These are phyloP conservation scores for Cryptocephalus moraei DNA, from an alignment of 2,888 invertebrate species.

Conservation along the genomic window DNA sequence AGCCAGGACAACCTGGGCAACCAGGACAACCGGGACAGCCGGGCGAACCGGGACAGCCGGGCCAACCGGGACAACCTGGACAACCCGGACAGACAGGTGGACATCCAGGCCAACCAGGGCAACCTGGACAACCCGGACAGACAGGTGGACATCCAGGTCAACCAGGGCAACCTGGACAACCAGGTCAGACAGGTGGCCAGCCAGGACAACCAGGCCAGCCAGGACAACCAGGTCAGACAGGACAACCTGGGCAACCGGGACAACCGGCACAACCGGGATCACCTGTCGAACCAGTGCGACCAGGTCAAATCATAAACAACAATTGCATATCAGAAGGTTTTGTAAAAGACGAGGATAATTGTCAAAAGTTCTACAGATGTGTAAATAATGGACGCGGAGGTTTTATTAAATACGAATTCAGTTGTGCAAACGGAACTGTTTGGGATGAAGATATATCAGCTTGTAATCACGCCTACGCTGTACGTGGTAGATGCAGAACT, in stretches of 20 bases:
- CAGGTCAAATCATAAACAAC: background rate
- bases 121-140: slow-evolving; percentile 4
- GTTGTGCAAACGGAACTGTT: slow-evolving; percentile 64
- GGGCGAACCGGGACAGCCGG: too few species aligned
- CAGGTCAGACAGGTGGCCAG: slow-evolving; percentile 3
- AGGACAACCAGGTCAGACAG: slow-evolving; percentile 7
- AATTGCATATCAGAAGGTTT: slow-evolving; percentile 48
- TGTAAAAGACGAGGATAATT: slow-evolving; percentile 56
- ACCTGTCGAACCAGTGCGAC: background rate
- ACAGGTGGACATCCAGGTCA: too few species aligned
- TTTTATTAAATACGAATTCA: slow-evolving; percentile 57
- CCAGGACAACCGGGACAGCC: slow-evolving; percentile 1
- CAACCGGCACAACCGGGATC: background rate
- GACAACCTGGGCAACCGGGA: background rate
- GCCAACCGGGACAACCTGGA: background rate
- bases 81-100: background rate
- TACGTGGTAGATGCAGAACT: slow-evolving; percentile 23
- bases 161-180: background rate
- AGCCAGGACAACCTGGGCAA: slow-evolving; percentile 1
- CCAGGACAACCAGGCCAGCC: slow-evolving; percentile 4
- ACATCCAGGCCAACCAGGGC: slow-evolving; percentile 3
- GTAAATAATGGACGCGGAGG: slow-evolving; percentile 50
- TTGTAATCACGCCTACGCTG: slow-evolving; percentile 62
- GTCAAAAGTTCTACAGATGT: slow-evolving; percentile 68
- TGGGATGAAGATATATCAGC: slow-evolving; percentile 60